These are phyloP conservation scores for Porites rus DNA, from an alignment of 92 coral and sea anemone species.

Conservation along the genomic window DNA sequence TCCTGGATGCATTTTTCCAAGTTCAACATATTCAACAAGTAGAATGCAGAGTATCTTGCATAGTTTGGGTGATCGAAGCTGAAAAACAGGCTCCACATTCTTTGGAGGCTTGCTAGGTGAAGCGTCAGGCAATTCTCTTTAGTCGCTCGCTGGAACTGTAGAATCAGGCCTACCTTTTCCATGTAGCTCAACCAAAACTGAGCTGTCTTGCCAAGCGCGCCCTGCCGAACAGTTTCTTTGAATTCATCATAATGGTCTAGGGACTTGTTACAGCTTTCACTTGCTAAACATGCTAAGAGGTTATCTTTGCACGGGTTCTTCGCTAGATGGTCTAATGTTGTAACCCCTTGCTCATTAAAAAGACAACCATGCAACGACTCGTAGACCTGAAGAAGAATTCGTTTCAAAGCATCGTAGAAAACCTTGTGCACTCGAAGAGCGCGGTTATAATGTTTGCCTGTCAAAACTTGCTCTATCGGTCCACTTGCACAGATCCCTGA, in stretches of 20 bases:
- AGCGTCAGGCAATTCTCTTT: conserved; percentile 35
- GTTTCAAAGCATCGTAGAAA: conserved; percentile 35
- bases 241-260: conserved; percentile 3
- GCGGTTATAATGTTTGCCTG: conserved; percentile 39
- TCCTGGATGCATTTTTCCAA: background rate
- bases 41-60: conserved; percentile 38
- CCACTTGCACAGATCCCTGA: conserved; percentile 53
- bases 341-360: conserved; percentile 23
- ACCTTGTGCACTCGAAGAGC: conserved; percentile 34
- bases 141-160: conserved; percentile 43
- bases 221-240: conserved; percentile 17
- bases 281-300: conserved; percentile 33
- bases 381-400: conserved; percentile 9
- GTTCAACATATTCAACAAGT: conserved; percentile 31
- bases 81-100: conserved; percentile 41
- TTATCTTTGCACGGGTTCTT: conserved; percentile 40
- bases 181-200: conserved; percentile 56
- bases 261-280: conserved; percentile 39
- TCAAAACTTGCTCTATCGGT: conserved; percentile 29
- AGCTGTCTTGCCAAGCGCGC: conserved; percentile 54
- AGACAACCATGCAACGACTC: conserved; percentile 10
- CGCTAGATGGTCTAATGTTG: conserved; percentile 35
- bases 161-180: conserved; percentile 46
- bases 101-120: conserved; percentile 45
- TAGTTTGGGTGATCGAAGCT: conserved; percentile 48